Percentiles rank a stretch among this genome's conserved stretches.
Conservation (phyloP, 2,888 invertebrate species). For the Melanostoma mellinum region DNA sequence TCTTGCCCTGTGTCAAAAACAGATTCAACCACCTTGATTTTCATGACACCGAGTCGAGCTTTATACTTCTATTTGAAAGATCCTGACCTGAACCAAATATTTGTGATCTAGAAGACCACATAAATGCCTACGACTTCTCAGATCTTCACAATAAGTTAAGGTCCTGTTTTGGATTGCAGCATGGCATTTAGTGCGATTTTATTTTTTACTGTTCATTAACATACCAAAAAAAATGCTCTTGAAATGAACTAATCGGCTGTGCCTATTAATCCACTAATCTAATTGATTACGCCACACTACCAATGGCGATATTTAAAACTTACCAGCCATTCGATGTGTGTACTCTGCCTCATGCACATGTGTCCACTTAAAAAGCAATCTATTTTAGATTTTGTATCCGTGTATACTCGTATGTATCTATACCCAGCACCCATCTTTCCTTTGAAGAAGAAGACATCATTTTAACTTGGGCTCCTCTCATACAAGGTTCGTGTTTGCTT, state of each 20-base stretch:
- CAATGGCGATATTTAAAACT: conserved; percentile 67
- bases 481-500: conserved; percentile 38
- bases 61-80: no score
- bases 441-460: conserved; percentile 72
- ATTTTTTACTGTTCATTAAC: conserved; percentile 1
- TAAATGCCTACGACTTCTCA: no score
- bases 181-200: no score
- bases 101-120: no score
- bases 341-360: conserved; percentile 63
- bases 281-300: conserved; percentile 72
- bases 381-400: conserved; percentile 67
- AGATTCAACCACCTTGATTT: no score
- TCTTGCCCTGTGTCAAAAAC: no score
- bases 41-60: no score
- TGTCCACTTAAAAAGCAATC: conserved; percentile 70
- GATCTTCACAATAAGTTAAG: no score
- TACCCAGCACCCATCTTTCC: conserved; percentile 56
- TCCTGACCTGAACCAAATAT: no score
- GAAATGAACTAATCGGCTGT: conserved; percentile 63
- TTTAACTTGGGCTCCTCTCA: conserved; percentile 50
- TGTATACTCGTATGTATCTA: conserved; percentile 21
- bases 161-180: no score
- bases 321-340: conserved; percentile 55
- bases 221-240: conserved; percentile 23
- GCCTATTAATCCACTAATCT: conserved; percentile 71